phyloP scores from a whole-genome alignment of 2,888 invertebrate species.

The Ophion costatus region DNA sequence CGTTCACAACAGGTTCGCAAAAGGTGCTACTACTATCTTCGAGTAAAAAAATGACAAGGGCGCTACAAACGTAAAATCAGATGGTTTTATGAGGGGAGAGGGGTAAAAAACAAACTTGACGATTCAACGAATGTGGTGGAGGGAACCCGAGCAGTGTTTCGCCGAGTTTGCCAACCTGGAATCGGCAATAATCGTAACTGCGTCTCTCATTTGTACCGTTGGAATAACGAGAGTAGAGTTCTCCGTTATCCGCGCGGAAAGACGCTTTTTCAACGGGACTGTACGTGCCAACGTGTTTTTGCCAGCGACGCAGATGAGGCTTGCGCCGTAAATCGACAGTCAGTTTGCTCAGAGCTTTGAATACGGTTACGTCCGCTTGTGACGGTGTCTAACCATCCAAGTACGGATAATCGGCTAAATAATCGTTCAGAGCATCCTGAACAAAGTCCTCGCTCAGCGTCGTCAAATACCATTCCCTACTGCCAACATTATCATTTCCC shows the following conservation, averaged over 20 bases:
- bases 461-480: constrained; percentile 75
- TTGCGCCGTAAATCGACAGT: constrained; percentile 69
- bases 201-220: constrained; percentile 43
- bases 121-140: constrained; percentile 22
- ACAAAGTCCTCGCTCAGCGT: constrained; percentile 78
- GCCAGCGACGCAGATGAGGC: constrained; percentile 83
- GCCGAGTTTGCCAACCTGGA: constrained; percentile 71
- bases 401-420: constrained; percentile 82
- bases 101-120: not conserved
- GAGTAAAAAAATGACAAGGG: not conserved
- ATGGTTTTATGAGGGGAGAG: not conserved
- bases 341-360: constrained; percentile 73
- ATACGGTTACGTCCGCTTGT: constrained; percentile 80
- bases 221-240: constrained; percentile 61
- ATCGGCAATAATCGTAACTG: constrained; percentile 63
- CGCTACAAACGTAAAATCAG: not conserved
- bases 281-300: constrained; percentile 81
- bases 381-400: constrained; percentile 83
- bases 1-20: not conserved
- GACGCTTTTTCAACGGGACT: constrained; percentile 72
- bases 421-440: constrained; percentile 80
- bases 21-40: not conserved
- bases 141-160: constrained; percentile 36
- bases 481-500: constrained; percentile 67
- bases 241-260: constrained; percentile 71